These are phyloP conservation scores for Gymnothorax javanicus DNA, from an alignment of 2,797 vertebrate species.

Conservation along the genomic window DNA sequence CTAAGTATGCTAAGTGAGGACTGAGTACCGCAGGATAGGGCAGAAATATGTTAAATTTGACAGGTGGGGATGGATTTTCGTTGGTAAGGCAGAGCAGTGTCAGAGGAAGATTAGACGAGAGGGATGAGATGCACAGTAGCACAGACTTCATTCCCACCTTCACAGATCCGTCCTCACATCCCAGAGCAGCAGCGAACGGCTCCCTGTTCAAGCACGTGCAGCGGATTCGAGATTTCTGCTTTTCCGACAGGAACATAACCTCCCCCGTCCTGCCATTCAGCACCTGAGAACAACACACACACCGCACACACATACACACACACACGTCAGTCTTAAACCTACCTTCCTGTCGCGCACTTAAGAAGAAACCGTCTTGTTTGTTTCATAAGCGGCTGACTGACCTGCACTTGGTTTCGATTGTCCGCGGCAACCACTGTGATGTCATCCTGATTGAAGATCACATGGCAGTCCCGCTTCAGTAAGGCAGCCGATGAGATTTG, in stretches of 20 bases:
- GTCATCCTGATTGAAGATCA: constrained; percentile 74
- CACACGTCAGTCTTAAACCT: not conserved
- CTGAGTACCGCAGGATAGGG: no score
- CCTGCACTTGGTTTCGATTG: constrained; percentile 85
- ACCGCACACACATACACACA: constrained; percentile 11
- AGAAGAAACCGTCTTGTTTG: not conserved
- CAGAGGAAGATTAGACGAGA: not conserved
- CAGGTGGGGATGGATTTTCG: no score
- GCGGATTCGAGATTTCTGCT: constrained; percentile 74
- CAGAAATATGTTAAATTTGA: not conserved
- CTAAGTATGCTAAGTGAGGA: not conserved
- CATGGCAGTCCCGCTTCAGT: constrained; percentile 88
- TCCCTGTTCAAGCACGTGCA: constrained; percentile 80
- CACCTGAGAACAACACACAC: constrained; percentile 68
- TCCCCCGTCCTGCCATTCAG: constrained; percentile 76
- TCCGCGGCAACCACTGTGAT: constrained; percentile 82
- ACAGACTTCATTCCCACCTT: constrained; percentile 66
- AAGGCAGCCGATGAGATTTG: constrained; percentile 83
- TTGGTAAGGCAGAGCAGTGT: not conserved
- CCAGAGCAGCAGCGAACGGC: constrained; percentile 72
- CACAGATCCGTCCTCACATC: constrained; percentile 76
- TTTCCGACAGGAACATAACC: constrained; percentile 75
- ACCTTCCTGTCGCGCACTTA: not conserved
- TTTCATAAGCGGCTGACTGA: constrained; percentile 47
- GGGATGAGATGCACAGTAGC: not conserved